Conservation (phyloP, 2,797 vertebrate species). For the Arctocebus calabarensis region DNA sequence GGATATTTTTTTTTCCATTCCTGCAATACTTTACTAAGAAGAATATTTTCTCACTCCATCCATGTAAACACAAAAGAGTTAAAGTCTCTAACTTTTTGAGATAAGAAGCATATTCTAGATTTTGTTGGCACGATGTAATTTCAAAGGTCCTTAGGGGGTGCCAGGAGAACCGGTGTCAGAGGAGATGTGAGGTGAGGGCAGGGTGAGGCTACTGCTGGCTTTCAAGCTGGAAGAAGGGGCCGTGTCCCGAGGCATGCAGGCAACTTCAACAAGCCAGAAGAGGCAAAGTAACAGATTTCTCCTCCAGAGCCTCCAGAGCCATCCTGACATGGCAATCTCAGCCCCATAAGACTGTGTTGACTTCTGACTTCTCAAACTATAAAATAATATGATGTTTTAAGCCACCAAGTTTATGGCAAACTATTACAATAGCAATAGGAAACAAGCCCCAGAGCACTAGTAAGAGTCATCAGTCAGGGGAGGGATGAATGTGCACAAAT, state of each 20-base stretch:
- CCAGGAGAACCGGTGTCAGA: neutral
- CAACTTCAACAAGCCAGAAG: neutral
- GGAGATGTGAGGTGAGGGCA: neutral
- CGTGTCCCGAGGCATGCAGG: neutral
- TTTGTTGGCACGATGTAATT: neutral
- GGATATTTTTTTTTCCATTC: too few species aligned
- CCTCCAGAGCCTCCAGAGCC: neutral
- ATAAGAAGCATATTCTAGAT: neutral
- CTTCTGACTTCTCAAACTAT: neutral
- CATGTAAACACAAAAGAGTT: too few species aligned
- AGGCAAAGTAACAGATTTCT: neutral
- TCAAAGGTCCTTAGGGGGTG: neutral
- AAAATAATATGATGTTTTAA: constrained; percentile 26
- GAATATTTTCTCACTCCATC: too few species aligned
- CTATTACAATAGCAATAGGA: neutral
- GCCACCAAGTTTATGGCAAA: neutral
- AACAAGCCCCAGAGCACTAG: neutral
- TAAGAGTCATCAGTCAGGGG: neutral
- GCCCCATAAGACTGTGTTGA: neutral
- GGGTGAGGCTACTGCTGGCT: neutral
- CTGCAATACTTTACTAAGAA: too few species aligned
- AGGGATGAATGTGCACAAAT: neutral
- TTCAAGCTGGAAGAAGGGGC: neutral
- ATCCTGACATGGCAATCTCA: neutral
- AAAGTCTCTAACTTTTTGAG: neutral